Evolutionary conservation across 2,113 vertebrate genomes (phyloP).

Genomic region (Rhinopomastus cyanomelas): DNA sequence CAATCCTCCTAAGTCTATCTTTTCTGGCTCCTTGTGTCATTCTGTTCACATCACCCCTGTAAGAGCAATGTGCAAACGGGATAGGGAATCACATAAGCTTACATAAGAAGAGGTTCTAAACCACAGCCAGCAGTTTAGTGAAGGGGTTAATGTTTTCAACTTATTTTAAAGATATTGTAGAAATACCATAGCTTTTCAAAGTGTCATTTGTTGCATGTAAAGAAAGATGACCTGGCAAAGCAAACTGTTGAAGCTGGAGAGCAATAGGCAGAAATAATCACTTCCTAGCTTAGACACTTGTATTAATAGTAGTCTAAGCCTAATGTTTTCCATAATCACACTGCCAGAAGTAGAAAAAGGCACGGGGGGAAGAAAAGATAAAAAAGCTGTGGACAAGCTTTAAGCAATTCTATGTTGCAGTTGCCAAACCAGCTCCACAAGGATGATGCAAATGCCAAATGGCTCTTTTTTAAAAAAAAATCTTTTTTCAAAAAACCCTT

Average conservation of each 20-base stretch:
- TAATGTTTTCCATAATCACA: not conserved
- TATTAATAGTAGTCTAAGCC: not conserved
- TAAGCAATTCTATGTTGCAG: not conserved
- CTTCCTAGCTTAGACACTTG: not conserved
- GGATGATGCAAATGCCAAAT: conserved; percentile 4
- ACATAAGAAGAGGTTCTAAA: not conserved
- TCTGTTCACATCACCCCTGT: not conserved
- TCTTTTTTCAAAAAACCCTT: conserved; percentile 33
- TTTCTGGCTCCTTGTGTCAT: not conserved
- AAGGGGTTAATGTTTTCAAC: not conserved
- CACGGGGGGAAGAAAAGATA: fast-evolving
- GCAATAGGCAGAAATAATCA: not conserved
- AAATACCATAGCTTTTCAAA: not conserved
- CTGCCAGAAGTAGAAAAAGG: not conserved
- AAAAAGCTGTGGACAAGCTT: not conserved
- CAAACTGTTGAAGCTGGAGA: not conserved
- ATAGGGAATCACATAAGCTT: not conserved
- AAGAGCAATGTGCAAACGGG: not conserved
- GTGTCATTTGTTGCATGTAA: fast-evolving
- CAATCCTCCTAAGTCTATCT: not conserved
- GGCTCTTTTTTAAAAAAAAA: conserved; percentile 22
- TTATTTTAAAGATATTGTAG: not conserved
- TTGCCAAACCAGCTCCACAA: conserved; percentile 34
- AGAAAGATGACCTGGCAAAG: not conserved
- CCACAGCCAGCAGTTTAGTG: not conserved